Base-by-base conservation (phyloP, 2,113 vertebrate species). In the Menura novaehollandiae region DNA sequence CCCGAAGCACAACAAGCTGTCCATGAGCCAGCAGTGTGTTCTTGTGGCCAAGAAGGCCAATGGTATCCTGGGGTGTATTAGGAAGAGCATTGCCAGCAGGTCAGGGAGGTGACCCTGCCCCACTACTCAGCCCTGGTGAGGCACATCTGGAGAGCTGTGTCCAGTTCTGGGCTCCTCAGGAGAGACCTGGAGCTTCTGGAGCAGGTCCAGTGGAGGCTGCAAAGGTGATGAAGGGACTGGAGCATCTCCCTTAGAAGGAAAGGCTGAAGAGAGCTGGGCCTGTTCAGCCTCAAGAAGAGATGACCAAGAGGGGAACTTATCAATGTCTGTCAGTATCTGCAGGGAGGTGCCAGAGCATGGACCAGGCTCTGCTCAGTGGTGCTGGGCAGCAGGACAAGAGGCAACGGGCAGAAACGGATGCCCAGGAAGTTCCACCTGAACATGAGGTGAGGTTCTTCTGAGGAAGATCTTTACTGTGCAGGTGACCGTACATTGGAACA, bases 301-400 rank as follows among this genome's bases (percentile, higher is more conserved):
- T 0, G 2, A 2, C 18, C 33, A 49, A 63, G 47, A 47, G n/a
- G 24, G 28, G 15, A 46, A 13, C 43, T 52, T 20, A 1, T 17
- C 33, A 9, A 1, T 33, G 47, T 51, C 44, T 72, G 49, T 6
- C 58, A 73, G 68, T 3, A 4, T 12, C 33, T 16, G 60, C 52
- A n/a, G 51, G 43, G 28, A 66, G 59, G 10, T 23, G 17, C 6
- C 81, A 73, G 22, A 52, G 55, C 11, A 33, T 18, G 27, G 68
- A 11, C 7, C 33, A 63, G 68, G 22, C 39, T 84, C 60, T 63
- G 47, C 58, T 27, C 33, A 8, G 39, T 4, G 56, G 8, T 17
- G 26, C 47, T 30, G 30, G 49, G 47, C 21, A 21, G 6, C 4
- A 21, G 15, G 56, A 21, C 14, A 35, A 41, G n/a, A 44, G 46